Evolutionary conservation across 2,888 invertebrate species (phyloP).

Genomic region (Ditylenchus weischeri): DNA sequence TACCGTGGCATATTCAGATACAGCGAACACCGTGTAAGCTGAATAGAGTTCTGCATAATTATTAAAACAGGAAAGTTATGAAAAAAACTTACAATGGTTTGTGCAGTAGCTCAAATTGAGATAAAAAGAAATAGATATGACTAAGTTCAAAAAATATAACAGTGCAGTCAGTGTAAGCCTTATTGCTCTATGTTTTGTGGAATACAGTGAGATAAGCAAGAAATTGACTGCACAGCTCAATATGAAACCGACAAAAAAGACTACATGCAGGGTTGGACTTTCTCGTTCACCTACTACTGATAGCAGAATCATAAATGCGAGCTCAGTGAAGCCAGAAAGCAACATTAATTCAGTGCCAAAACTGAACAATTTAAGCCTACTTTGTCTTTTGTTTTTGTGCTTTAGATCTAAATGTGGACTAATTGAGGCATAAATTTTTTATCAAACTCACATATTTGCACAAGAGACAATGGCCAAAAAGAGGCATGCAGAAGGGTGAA

Average conservation of each 20-base stretch:
- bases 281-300: slow-evolving; percentile 37
- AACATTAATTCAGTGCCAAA: slow-evolving; percentile 17
- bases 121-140: slow-evolving; percentile 10
- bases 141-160: neutral
- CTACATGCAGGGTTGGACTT: slow-evolving; percentile 26
- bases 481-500: slow-evolving; percentile 20
- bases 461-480: slow-evolving; percentile 14
- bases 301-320: slow-evolving; percentile 26
- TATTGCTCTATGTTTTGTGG: neutral
- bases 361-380: too few species aligned
- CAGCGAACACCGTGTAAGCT: slow-evolving; percentile 33
- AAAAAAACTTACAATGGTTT: slow-evolving; percentile 6
- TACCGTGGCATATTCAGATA: slow-evolving; percentile 28
- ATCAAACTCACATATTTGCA: too few species aligned
- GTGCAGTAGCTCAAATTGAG: slow-evolving; percentile 12
- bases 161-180: neutral
- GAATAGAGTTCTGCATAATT: slow-evolving; percentile 12
- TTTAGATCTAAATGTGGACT: too few species aligned
- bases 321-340: slow-evolving; percentile 28
- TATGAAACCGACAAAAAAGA: slow-evolving; percentile 33
- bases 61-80: neutral
- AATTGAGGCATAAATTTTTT: too few species aligned
- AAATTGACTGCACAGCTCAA: slow-evolving; percentile 18
- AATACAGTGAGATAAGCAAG: neutral
- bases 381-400: too few species aligned